Base-by-base conservation (phyloP, 2,113 vertebrate genomes). In the Osmerus mordax region DNA sequence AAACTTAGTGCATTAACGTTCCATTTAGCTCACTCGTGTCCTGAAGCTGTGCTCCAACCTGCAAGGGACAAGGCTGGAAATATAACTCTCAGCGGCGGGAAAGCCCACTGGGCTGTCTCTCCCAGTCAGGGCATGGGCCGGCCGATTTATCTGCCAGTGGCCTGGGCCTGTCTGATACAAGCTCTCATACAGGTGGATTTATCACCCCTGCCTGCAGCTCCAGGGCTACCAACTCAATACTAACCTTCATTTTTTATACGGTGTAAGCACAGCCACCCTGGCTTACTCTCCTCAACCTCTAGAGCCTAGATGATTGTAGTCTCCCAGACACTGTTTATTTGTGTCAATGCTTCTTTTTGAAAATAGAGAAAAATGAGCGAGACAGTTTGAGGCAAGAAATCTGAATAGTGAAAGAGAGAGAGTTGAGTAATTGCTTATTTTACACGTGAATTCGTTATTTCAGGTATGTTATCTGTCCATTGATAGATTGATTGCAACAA, bases 81-180 rank as follows among this genome's bases (percentile, higher is more conserved):
- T 87, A 91, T 91, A 86, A 83, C 86, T 90, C 85, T 82, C 83
- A 77, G 84, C 74, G 84, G 90, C 86, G 71, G 86, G 88, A 86
- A 84, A 89, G 82, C 89, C 89, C 88, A 90, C 78, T 76, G 90
- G 88, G 89, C 84, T 77, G 77, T 82, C 71, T 89, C 86, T 88
- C 85, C 77, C 84, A 86, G 84, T 86, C 89, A 80, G 82, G 83
- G 87, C 85, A 81, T 62, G 73, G 81, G 83, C 78, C 74, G 69
- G 81, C 84, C 90, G 66, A 93, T 93, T 92, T 93, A 92, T 92
- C 89, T 92, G 89, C 83, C 84, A 89, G 86, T 87, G 90, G 90
- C 86, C 87, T 88, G 87, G 83, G 85, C 87, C 87, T 82, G 87
- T 89, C 90, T 90, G 88, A 91, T 91, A 88, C 91, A 87, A 84